Percentiles rank a stretch among this genome's conserved stretches.
Conservation (phyloP, 1,140 invertebrate genomes). For the Bilobella aurantiaca region DNA sequence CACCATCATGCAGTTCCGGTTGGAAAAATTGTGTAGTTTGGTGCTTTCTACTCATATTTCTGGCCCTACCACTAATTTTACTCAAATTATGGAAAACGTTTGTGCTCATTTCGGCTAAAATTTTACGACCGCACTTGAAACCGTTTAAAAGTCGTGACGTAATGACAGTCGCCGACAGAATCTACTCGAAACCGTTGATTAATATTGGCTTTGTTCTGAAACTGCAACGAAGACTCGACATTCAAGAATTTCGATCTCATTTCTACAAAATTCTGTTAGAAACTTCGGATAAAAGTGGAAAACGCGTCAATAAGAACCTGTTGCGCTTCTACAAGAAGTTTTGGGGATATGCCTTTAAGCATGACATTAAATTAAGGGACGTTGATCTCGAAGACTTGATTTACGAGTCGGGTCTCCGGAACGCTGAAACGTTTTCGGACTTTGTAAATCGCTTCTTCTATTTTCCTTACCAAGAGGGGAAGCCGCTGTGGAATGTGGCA, state of each 20-base stretch:
- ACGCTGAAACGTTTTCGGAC: neutral
- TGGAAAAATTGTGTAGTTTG: neutral
- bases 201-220: neutral
- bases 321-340: neutral
- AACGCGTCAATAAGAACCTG: neutral
- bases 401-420: neutral
- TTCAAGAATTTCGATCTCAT: neutral
- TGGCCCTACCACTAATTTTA: neutral
- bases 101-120: neutral
- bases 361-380: neutral
- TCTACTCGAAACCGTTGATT: neutral
- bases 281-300: neutral
- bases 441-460: neutral
- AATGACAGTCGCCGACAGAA: neutral
- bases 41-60: neutral
- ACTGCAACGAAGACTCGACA: neutral
- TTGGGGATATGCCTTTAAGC: neutral
- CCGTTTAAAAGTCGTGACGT: neutral
- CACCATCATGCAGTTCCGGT: no score
- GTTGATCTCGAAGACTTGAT: neutral
- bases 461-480: neutral
- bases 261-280: neutral
- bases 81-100: neutral
- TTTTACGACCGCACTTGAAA: neutral
- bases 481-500: neutral